Evolutionary conservation across 2,888 invertebrate genomes (phyloP).

Genomic region (Oligia latruncula): DNA sequence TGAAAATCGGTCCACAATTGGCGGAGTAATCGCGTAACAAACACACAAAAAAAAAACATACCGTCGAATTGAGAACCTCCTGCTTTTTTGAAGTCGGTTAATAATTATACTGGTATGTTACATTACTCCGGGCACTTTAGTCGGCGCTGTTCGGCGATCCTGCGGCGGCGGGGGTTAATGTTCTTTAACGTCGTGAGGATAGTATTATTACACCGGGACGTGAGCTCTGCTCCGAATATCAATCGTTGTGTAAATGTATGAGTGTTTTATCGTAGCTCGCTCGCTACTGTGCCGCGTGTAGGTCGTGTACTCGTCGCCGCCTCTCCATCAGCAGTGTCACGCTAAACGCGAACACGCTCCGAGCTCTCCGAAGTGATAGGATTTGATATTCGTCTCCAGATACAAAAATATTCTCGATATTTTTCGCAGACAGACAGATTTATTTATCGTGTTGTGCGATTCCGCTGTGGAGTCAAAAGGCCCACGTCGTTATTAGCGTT

Average conservation of each 20-base stretch:
- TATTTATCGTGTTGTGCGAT: conserved; percentile 27
- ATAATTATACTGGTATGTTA: too few species aligned
- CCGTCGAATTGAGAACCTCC: too few species aligned
- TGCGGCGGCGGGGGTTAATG: conserved; percentile 47
- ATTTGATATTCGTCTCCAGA: conserved; percentile 33
- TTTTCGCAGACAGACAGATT: conserved; percentile 24
- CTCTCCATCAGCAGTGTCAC: neutral
- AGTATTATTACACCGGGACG: conserved; percentile 21
- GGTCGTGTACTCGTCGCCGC: neutral
- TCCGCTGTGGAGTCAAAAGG: neutral
- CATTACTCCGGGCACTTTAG: neutral
- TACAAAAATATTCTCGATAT: conserved; percentile 26
- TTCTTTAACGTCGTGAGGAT: conserved; percentile 34
- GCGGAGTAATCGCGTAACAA: too few species aligned
- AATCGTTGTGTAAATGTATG: conserved; percentile 28
- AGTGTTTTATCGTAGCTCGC: conserved; percentile 1
- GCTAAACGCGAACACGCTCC: conserved; percentile 22
- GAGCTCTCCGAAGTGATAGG: conserved; percentile 30
- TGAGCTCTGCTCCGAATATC: conserved; percentile 43
- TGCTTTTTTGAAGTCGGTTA: too few species aligned
- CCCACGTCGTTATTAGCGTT: conserved; percentile 1
- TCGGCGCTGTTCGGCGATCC: conserved; percentile 5
- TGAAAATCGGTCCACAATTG: too few species aligned
- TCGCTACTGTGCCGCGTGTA: neutral
- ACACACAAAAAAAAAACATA: too few species aligned